A percentile compares a stretch with the other conserved stretches of the same genome.
Conservation (phyloP, 2,113 vertebrate species). For the Odocoileus hemionus region DNA sequence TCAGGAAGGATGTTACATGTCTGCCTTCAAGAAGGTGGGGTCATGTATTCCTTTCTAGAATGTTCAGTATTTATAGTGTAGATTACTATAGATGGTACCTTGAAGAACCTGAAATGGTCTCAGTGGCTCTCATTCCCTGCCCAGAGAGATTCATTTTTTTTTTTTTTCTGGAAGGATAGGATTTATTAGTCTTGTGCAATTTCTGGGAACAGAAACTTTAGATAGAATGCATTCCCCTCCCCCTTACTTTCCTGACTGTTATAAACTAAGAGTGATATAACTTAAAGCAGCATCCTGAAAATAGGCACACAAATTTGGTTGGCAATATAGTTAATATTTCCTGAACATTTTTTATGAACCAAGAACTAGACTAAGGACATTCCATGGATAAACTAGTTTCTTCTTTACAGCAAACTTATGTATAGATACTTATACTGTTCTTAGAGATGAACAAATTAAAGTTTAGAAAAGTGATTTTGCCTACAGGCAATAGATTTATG, state of each 20-base stretch:
- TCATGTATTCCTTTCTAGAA: not conserved
- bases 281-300: constrained; percentile 17
- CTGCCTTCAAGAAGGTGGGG: not conserved
- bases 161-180: not conserved
- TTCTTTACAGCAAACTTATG: not conserved
- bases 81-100: not conserved
- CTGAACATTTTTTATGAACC: not conserved
- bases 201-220: not conserved
- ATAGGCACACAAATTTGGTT: not conserved
- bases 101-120: not conserved
- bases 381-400: not conserved
- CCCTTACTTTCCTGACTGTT: not conserved
- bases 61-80: not conserved
- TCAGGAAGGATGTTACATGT: not conserved
- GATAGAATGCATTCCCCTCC: not conserved
- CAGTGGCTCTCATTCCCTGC: not conserved
- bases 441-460: not conserved
- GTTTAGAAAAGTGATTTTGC: not conserved
- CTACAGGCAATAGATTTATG: not conserved
- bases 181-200: not conserved
- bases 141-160: not conserved
- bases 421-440: not conserved
- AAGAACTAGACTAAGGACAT: not conserved
- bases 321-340: not conserved
- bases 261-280: not conserved